These are phyloP conservation scores for Argyresthia albistria DNA, from an alignment of 2,888 invertebrate genomes.

Conservation along the genomic window DNA sequence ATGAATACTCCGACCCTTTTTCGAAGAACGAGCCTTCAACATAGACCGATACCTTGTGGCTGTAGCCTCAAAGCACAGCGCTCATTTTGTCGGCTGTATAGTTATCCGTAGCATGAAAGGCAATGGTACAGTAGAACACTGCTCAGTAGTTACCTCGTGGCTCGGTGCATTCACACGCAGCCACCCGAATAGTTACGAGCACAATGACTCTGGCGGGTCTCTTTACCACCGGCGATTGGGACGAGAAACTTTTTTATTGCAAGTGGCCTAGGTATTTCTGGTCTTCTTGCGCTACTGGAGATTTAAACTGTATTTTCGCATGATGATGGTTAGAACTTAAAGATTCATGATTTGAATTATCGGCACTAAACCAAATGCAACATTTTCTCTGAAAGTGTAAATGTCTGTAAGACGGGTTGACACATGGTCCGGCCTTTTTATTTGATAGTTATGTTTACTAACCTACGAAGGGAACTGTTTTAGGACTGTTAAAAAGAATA, in stretches of 20 bases:
- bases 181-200: conserved; percentile 48
- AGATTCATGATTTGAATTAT: neutral
- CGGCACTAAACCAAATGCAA: neutral
- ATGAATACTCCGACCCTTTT: no score
- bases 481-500: no score
- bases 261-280: neutral
- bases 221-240: conserved; percentile 1
- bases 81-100: no score
- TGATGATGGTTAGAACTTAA: neutral
- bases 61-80: no score
- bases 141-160: no score
- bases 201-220: conserved; percentile 39
- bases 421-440: neutral
- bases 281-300: neutral
- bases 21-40: no score
- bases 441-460: no score
- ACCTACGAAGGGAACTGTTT: no score
- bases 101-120: no score
- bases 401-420: neutral
- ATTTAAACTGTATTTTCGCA: neutral
- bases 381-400: neutral
- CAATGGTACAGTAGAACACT: no score
- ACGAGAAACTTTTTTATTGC: neutral
- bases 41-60: no score
- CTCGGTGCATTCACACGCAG: conserved; percentile 20